Percentiles rank a stretch among this genome's conserved stretches.
These are phyloP conservation scores for Rhinolophus sinicus DNA, from an alignment of 2,113 vertebrate species.

Conservation along the genomic window DNA sequence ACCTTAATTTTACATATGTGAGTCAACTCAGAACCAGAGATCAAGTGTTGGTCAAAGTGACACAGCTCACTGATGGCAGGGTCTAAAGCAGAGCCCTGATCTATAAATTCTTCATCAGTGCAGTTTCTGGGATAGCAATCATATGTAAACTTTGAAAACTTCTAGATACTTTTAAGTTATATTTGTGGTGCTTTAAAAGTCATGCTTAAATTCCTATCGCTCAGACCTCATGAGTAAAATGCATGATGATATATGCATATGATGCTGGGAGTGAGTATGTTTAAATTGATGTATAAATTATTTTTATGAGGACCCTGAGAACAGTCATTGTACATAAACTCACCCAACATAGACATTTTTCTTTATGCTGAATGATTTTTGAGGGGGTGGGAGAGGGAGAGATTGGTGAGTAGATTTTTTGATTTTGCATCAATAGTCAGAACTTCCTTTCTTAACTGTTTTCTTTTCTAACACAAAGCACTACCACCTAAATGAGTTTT, in stretches of 20 bases:
- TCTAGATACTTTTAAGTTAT: constrained; percentile 18
- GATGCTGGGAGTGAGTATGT: neutral
- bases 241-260: neutral
- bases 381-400: neutral
- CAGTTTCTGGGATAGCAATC: neutral
- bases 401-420: neutral
- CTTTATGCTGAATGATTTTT: neutral
- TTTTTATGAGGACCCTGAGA: neutral
- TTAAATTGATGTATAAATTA: neutral
- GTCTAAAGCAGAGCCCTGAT: neutral
- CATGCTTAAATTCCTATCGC: neutral
- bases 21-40: neutral
- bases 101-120: neutral
- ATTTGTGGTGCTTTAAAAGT: neutral
- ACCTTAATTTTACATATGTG: neutral
- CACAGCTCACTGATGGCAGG: neutral
- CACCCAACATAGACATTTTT: neutral
- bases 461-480: neutral
- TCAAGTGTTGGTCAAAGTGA: neutral
- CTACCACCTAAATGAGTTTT: neutral
- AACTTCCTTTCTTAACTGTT: neutral
- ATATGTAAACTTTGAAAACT: neutral
- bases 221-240: neutral
- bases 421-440: neutral
- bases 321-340: neutral